A percentile compares a stretch with the other conserved stretches of the same genome.
Evolutionary conservation across 2,888 invertebrate species (phyloP).

Genomic region (Acleris literana): DNA sequence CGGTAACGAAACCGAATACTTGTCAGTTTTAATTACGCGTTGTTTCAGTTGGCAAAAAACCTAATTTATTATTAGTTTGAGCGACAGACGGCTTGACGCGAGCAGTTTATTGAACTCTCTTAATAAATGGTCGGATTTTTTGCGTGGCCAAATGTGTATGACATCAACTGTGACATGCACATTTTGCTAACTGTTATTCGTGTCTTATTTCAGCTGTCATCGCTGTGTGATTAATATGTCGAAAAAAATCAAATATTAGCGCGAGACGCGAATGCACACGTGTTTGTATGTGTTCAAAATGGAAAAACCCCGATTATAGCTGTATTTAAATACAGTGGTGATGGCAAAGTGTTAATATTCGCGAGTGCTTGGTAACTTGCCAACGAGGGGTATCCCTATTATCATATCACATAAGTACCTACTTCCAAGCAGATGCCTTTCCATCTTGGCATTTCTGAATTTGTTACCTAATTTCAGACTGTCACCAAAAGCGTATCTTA

Average conservation of each 20-base stretch:
- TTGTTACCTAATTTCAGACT: too few species aligned
- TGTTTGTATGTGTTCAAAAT: background rate
- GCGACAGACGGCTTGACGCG: conserved; percentile 56
- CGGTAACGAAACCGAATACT: conserved; percentile 46
- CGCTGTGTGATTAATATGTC: background rate
- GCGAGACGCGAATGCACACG: background rate
- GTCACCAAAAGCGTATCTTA: too few species aligned
- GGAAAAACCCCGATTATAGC: conserved; percentile 1
- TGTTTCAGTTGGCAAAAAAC: conserved; percentile 51
- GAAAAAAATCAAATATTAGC: background rate
- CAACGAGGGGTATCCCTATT: conserved; percentile 7
- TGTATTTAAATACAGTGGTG: background rate
- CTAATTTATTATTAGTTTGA: conserved; percentile 45
- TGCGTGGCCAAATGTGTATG: conserved; percentile 39
- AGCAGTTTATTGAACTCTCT: conserved; percentile 47
- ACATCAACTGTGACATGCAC: conserved; percentile 39
- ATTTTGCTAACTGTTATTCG: conserved; percentile 26
- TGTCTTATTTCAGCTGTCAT: conserved; percentile 8
- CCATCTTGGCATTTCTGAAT: background rate
- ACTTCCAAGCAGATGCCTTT: background rate
- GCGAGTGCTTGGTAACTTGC: conserved; percentile 22
- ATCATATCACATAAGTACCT: background rate
- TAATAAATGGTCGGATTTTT: conserved; percentile 36
- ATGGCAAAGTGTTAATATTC: background rate
- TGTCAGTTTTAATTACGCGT: conserved; percentile 53